Conservation (phyloP, 2,888 invertebrate species). For the Platynereis dumerilii region DNA sequence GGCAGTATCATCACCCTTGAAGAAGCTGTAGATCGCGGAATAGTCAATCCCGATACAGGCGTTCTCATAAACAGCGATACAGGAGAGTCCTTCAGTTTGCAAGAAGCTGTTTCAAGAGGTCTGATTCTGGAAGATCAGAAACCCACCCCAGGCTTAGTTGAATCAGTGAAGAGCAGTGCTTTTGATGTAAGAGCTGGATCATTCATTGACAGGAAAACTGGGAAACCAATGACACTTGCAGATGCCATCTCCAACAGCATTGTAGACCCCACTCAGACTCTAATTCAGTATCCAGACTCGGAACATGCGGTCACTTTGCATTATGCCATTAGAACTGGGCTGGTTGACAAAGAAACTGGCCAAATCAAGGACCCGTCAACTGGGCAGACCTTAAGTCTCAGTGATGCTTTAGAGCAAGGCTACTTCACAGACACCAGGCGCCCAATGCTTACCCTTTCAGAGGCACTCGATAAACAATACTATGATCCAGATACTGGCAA, state of each 20-base stretch:
- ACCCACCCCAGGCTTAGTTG: constrained; percentile 22
- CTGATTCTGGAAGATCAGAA: constrained; percentile 3
- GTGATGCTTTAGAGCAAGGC: constrained; percentile 81
- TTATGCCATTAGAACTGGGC: constrained; percentile 66
- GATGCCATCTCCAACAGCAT: constrained; percentile 47
- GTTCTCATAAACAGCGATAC: constrained; percentile 14
- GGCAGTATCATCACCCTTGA: constrained; percentile 75
- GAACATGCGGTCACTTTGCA: constrained; percentile 35
- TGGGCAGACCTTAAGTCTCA: constrained; percentile 69
- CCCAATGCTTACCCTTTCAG: constrained; percentile 5
- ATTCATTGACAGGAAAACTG: constrained; percentile 83
- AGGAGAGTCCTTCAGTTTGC: constrained; percentile 10
- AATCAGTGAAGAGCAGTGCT: constrained; percentile 47
- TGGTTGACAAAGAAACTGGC: constrained; percentile 19
- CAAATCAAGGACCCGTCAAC: constrained; percentile 4
- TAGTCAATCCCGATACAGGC: constrained; percentile 72
- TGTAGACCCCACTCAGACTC: constrained; percentile 40
- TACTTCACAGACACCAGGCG: constrained; percentile 66
- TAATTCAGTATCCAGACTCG: background rate
- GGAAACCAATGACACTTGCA: constrained; percentile 77
- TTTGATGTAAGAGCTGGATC: constrained; percentile 70
- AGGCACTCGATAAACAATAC: constrained; percentile 5
- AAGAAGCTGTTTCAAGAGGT: constrained; percentile 13
- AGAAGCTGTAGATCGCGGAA: constrained; percentile 80
- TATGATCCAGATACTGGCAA: constrained; percentile 80